Conservation (phyloP, 2,113 vertebrate genomes). For the Seriola dumerili region DNA sequence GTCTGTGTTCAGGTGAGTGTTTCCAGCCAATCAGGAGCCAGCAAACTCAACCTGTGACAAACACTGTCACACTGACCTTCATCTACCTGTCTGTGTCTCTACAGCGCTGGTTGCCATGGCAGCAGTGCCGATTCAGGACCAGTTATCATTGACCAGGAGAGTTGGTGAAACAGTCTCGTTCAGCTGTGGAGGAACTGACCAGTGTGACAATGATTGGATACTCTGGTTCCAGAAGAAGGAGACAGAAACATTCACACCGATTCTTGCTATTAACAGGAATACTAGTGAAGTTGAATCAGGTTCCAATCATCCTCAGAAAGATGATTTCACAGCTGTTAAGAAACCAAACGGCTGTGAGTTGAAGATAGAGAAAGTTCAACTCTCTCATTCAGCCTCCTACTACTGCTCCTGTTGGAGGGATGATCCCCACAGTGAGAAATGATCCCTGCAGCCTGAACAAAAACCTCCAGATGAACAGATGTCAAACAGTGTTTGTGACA, state of each 20-base stretch:
- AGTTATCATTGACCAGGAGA: background rate
- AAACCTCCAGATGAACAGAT: too few relatives aligned
- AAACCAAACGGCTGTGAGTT: background rate
- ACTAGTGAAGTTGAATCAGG: rapidly evolving
- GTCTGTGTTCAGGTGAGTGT: too few relatives aligned
- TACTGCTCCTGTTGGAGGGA: too few relatives aligned
- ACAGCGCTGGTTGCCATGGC: conserved; percentile 33
- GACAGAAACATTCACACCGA: background rate
- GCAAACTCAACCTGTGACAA: too few relatives aligned
- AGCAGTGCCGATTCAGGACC: conserved; percentile 27
- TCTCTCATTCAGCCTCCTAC: too few relatives aligned
- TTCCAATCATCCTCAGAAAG: conserved; percentile 9
- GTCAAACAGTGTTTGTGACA: too few relatives aligned
- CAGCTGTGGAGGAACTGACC: background rate
- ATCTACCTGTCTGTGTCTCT: conserved; percentile 19
- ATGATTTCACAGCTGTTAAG: conserved; percentile 27
- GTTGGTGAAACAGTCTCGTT: background rate
- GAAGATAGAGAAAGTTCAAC: background rate
- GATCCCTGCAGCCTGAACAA: too few relatives aligned
- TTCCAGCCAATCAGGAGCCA: too few relatives aligned
- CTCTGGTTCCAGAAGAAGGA: conserved; percentile 41
- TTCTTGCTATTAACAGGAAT: rapidly evolving
- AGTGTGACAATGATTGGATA: rapidly evolving
- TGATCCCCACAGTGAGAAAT: too few relatives aligned
- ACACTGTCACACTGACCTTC: too few relatives aligned